Conservation (phyloP, 2,888 invertebrate species). For the Carpatolechia fugitivella region DNA sequence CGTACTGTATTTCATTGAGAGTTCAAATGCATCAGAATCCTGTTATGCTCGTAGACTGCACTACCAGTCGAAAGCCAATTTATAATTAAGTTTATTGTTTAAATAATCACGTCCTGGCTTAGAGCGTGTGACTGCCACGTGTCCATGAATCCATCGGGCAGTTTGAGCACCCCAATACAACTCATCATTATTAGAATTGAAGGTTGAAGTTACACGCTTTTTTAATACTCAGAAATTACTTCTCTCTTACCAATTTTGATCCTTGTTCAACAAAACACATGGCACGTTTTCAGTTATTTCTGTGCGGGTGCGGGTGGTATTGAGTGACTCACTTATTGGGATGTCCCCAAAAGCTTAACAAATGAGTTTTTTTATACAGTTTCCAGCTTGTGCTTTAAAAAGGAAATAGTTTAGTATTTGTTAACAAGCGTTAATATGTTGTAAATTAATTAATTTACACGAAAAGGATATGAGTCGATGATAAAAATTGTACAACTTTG, state of each 20-base stretch:
- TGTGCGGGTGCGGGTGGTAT: background rate
- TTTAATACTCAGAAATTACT: background rate
- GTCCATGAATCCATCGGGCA: constrained; percentile 24
- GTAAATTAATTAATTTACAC: constrained; percentile 42
- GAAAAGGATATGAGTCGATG: constrained; percentile 33
- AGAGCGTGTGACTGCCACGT: constrained; percentile 46
- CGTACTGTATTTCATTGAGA: background rate
- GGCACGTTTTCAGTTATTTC: background rate
- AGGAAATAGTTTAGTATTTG: constrained; percentile 21
- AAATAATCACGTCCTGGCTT: constrained; percentile 55
- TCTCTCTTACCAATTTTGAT: background rate
- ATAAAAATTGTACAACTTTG: constrained; percentile 23
- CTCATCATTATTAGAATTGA: constrained; percentile 14
- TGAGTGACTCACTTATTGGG: constrained; percentile 20
- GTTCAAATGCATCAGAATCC: background rate
- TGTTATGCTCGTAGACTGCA: background rate
- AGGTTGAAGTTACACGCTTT: constrained; percentile 4
- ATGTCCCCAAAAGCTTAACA: constrained; percentile 32
- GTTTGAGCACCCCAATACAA: constrained; percentile 3
- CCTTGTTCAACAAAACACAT: background rate
- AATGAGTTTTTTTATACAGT: constrained; percentile 41
- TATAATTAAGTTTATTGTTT: constrained; percentile 68
- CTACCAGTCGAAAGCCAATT: constrained; percentile 33
- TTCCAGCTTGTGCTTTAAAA: constrained; percentile 31
- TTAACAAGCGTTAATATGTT: constrained; percentile 27